Conservation (phyloP, 2,113 vertebrate species). For the Tricholaema leucomelas region DNA sequence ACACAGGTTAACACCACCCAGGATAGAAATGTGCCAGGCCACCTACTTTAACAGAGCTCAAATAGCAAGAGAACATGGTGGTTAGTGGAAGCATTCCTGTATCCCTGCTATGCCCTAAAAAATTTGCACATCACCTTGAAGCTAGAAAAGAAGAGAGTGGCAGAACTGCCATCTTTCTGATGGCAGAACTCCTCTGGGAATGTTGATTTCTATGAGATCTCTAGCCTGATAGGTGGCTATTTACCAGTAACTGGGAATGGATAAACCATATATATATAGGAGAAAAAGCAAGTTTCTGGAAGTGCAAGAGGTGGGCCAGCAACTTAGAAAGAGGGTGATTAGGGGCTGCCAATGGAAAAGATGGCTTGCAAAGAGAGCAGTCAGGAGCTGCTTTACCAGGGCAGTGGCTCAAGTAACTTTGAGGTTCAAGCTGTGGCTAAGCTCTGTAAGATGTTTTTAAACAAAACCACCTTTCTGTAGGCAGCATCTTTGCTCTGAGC, state of each 20-base stretch:
- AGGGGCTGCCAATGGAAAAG: neutral
- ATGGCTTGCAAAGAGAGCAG: neutral
- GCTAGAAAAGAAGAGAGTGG: neutral
- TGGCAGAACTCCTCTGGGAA: neutral
- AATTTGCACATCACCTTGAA: too few relatives aligned
- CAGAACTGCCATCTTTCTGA: too few relatives aligned
- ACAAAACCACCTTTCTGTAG: neutral
- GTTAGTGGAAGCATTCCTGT: neutral
- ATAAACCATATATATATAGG: rapidly evolving
- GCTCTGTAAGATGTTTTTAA: neutral
- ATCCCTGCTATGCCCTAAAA: rapidly evolving
- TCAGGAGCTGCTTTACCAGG: neutral
- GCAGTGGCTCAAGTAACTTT: neutral
- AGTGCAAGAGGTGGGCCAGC: neutral
- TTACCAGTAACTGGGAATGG: neutral
- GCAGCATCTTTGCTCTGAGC: neutral
- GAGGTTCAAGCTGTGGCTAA: rapidly evolving
- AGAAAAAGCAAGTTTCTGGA: neutral
- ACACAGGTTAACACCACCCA: neutral
- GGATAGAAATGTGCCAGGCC: neutral
- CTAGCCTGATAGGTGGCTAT: neutral
- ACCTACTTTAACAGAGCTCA: neutral
- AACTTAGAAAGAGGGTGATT: neutral
- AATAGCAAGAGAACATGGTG: neutral
- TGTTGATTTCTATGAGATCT: neutral